Conservation (phyloP, 2,797 vertebrate species). For the Rhynchotus rufescens region DNA sequence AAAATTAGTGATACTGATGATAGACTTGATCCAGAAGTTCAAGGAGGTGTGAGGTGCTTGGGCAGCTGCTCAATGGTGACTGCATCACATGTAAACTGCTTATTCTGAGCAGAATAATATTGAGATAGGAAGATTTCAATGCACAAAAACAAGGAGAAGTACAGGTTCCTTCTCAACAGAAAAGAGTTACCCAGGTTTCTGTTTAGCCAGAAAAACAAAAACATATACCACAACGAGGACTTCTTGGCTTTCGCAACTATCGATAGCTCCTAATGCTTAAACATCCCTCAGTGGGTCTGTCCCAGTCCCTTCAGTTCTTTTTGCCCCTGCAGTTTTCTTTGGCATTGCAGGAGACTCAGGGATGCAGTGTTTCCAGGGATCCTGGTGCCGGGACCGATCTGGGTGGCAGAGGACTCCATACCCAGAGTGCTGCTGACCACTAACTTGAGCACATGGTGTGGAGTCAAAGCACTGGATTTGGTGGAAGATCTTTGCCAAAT, state of each 20-base stretch:
- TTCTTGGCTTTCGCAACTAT: background rate
- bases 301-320: background rate
- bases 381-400: fast-evolving
- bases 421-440: background rate
- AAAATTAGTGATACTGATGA: background rate
- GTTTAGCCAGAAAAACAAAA: background rate
- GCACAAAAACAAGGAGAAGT: background rate
- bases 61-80: background rate
- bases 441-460: background rate
- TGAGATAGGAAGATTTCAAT: background rate
- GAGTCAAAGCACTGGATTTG: background rate
- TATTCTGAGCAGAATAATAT: background rate
- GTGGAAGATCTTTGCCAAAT: constrained; percentile 36
- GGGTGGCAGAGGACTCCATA: background rate
- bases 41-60: background rate
- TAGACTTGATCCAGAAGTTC: background rate
- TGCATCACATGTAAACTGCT: background rate
- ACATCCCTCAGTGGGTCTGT: background rate
- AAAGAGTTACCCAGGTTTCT: background rate
- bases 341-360: background rate
- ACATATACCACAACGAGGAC: too few relatives aligned
- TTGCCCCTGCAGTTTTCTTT: background rate
- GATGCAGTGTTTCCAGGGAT: background rate
- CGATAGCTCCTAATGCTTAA: background rate
- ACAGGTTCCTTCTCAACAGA: background rate